phyloP scores from a whole-genome alignment of 2,797 vertebrate genomes.

The Rhynchotus rufescens region DNA sequence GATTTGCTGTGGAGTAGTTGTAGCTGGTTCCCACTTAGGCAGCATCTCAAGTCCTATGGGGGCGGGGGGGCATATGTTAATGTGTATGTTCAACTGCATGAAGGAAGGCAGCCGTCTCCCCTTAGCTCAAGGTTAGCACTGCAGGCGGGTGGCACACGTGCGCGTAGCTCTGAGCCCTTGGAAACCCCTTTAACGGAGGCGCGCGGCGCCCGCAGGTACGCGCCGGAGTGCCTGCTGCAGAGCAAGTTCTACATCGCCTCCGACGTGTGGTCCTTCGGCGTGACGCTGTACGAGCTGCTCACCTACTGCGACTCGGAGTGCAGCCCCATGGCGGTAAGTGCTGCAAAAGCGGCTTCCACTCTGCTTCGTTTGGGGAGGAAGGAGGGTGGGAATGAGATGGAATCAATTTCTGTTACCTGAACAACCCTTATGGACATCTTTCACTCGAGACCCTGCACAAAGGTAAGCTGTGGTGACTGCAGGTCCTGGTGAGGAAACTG shows the following conservation, averaged over 20 bases:
- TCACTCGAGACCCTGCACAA: background rate
- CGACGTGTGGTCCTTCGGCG: slow-evolving; percentile 97
- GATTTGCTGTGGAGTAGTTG: background rate
- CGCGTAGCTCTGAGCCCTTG: background rate
- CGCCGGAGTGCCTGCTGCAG: slow-evolving; percentile 92
- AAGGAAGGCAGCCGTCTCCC: rapidly evolving
- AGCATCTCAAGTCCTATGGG: background rate
- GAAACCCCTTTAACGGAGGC: rapidly evolving
- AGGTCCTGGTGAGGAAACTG: background rate
- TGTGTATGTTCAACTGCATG: rapidly evolving
- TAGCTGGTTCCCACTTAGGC: rapidly evolving
- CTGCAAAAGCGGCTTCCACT: too few species aligned
- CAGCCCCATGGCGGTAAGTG: slow-evolving; percentile 92
- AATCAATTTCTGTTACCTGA: background rate
- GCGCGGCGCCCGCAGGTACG: slow-evolving; percentile 85
- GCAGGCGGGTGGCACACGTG: rapidly evolving
- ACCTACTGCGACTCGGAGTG: slow-evolving; percentile 91
- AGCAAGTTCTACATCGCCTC: slow-evolving; percentile 96
- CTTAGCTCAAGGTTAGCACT: rapidly evolving
- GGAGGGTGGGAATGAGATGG: too few species aligned
- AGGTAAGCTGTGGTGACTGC: background rate
- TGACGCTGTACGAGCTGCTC: slow-evolving; percentile 94
- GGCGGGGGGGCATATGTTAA: rapidly evolving
- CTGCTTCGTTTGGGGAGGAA: too few species aligned
- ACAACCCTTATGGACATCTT: rapidly evolving